Evolutionary conservation across 2,113 vertebrate genomes (phyloP), one percentile per base, ranked within the genome.

Genomic region (Cathartes aura): DNA sequence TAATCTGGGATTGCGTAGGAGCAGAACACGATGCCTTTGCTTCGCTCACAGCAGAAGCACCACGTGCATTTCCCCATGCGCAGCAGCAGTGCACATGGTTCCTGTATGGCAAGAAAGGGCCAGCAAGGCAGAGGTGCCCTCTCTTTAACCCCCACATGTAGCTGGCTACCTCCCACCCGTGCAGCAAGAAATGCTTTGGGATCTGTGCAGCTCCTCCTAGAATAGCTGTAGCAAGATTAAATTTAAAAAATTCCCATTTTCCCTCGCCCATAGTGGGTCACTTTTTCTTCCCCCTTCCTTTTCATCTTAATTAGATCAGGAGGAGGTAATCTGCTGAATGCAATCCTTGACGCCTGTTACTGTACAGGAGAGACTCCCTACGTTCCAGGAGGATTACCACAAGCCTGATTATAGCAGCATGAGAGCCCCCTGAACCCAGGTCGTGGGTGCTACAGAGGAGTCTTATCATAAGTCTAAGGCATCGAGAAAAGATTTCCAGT

Each of bases 61-160:
- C 11, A 4, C 5, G 4, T 6, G 27, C 24, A 21, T 75, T 60
- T 85, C 64, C 34, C 11, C 15, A 38, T 0, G 1, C 21, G 12
- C 29, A 22, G 36, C 43, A 64, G 40, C 40, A 0, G 1, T 30
- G 34, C 45, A 4, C 0, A 0, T 43, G 34, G 27, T 32, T 70
- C 36, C 70, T 74, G 30, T 4, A 26, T 6, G 42, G 64, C 23
- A 34, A 62, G 75, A 52, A 58, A 16, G 32, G 34, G 14, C 36
- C 59, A 38, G 36, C 52, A 74, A 66, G 34, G 26, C 50, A 71
- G 52, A 81, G 36, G 23, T 66, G 70, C 27, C 9, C 7, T 38
- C 50, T 52, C 36, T 53, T 29, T 50, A 58, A 53, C 4, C 38
- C 32, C 36, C 6, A 1, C 40, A 73, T 8, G 1, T 60, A 78